These are phyloP conservation scores for Macropus fuliginosus DNA, from an alignment of 2,797 vertebrate species.

Conservation along the genomic window DNA sequence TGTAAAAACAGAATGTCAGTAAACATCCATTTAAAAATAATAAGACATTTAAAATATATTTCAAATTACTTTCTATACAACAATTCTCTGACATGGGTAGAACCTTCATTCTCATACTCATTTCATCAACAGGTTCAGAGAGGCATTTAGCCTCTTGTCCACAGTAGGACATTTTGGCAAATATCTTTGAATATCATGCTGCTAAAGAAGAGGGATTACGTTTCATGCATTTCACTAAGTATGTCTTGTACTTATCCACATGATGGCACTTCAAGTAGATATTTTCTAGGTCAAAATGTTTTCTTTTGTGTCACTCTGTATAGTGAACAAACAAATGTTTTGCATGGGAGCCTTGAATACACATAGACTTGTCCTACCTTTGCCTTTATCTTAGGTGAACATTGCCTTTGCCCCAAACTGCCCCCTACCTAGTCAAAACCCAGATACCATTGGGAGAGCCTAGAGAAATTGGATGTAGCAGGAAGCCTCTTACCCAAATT, in stretches of 20 bases:
- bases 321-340: neutral
- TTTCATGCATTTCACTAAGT: conserved; percentile 51
- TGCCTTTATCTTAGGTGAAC: conserved; percentile 6
- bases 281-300: conserved; percentile 6
- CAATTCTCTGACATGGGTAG: neutral
- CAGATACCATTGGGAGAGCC: neutral
- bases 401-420: neutral
- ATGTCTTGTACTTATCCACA: conserved; percentile 35
- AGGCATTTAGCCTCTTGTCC: conserved; percentile 53
- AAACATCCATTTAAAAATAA: neutral
- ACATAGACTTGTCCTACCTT: neutral
- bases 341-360: neutral
- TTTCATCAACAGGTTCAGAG: neutral
- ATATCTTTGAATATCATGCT: conserved; percentile 33
- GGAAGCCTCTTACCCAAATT: neutral
- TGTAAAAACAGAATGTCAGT: neutral
- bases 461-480: neutral
- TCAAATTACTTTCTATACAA: neutral
- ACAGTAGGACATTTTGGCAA: conserved; percentile 46
- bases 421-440: neutral
- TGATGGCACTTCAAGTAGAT: conserved; percentile 34
- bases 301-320: conserved; percentile 30
- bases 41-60: neutral
- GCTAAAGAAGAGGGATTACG: conserved; percentile 47
- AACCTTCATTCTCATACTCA: neutral